Evolutionary conservation across 1,140 invertebrate species (phyloP).

Genomic region (Temnothorax curvispinosus): DNA sequence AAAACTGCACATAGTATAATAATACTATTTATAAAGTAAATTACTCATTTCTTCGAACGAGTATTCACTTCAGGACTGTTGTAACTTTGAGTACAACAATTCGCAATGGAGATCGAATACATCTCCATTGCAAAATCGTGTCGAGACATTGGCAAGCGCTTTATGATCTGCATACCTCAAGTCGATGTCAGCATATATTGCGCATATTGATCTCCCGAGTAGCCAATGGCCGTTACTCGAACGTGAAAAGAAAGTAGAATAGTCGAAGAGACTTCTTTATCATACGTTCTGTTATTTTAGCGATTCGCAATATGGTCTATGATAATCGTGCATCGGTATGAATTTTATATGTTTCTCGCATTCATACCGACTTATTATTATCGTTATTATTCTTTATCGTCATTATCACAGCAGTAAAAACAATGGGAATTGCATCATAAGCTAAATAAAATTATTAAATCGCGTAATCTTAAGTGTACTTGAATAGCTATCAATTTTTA

Average conservation of each 20-base stretch:
- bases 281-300: constrained; percentile 26
- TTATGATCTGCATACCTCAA: constrained; percentile 36
- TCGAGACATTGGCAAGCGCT: constrained; percentile 32
- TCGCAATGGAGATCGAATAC: constrained; percentile 28
- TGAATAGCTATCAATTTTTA: not conserved
- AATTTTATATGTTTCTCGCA: not conserved
- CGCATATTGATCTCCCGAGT: constrained; percentile 29
- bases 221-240: not conserved
- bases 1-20: not conserved
- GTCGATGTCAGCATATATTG: constrained; percentile 2
- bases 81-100: constrained; percentile 5
- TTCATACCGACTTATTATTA: not conserved
- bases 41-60: not conserved
- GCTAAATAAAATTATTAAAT: not conserved
- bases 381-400: not conserved
- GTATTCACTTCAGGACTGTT: not conserved
- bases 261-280: constrained; percentile 4
- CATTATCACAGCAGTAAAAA: not conserved
- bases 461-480: not conserved
- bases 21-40: not conserved
- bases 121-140: constrained; percentile 35
- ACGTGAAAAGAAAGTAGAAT: constrained; percentile 30
- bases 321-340: not conserved
- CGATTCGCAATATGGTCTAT: too few relatives aligned
- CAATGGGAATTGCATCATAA: not conserved